Conservation (phyloP, 2,888 invertebrate species). For the Notocelia uddmanniana region DNA sequence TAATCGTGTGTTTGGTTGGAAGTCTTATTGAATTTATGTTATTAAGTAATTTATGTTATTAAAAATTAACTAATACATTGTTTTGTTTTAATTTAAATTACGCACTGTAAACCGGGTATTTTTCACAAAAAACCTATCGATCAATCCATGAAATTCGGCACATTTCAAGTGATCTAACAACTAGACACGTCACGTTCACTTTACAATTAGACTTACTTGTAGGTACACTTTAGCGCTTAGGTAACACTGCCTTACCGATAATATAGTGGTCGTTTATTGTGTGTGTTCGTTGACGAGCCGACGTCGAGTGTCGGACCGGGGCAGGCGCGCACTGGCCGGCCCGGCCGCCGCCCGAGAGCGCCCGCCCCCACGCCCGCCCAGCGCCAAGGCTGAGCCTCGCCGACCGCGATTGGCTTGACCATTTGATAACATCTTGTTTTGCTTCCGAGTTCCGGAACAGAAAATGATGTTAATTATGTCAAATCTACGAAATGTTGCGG, state of each 20-base stretch:
- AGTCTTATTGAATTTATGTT: neutral
- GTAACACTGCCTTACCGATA: slow-evolving; percentile 80
- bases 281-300: slow-evolving; percentile 84
- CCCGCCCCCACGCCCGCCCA: slow-evolving; percentile 56
- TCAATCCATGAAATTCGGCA: slow-evolving; percentile 6
- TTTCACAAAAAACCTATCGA: neutral
- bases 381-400: slow-evolving; percentile 58
- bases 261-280: slow-evolving; percentile 78
- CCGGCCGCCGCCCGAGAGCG: slow-evolving; percentile 39
- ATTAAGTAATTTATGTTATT: neutral
- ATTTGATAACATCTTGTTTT: slow-evolving; percentile 26
- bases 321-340: slow-evolving; percentile 81
- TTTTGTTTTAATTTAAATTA: neutral
- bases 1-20: neutral
- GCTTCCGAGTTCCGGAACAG: slow-evolving; percentile 24
- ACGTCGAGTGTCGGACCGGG: slow-evolving; percentile 85
- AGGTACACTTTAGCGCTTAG: slow-evolving; percentile 50
- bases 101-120: neutral
- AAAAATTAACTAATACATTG: too few species aligned
- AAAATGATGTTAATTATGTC: neutral
- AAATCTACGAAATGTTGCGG: too few species aligned
- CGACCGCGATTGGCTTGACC: slow-evolving; percentile 57
- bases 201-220: slow-evolving; percentile 63
- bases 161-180: slow-evolving; percentile 11
- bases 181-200: slow-evolving; percentile 53